Evolutionary conservation across 2,113 vertebrate genomes (phyloP).

Genomic region (Corapipo altera): DNA sequence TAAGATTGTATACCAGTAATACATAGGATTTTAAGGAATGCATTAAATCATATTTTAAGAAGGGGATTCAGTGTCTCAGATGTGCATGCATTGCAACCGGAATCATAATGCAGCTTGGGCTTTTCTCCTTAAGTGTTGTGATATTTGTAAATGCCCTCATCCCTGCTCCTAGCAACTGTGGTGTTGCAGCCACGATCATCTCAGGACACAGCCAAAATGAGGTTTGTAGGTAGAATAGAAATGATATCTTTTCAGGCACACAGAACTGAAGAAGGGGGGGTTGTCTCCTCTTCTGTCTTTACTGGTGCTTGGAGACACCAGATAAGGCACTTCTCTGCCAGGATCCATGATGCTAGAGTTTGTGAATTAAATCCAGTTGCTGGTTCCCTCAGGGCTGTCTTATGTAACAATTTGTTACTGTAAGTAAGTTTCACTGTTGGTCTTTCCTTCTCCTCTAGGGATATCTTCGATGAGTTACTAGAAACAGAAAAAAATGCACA

Average conservation of each 20-base stretch:
- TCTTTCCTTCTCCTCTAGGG: constrained; percentile 74
- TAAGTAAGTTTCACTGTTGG: background rate
- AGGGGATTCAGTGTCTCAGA: background rate
- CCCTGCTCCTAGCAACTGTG: background rate
- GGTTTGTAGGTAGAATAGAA: background rate
- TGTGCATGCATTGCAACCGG: background rate
- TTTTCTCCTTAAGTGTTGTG: background rate
- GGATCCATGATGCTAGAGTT: background rate
- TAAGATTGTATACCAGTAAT: background rate
- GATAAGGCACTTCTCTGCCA: background rate
- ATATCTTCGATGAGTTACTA: constrained; percentile 92
- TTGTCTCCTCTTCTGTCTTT: background rate
- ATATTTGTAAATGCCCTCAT: background rate
- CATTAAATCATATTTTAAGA: background rate
- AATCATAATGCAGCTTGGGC: background rate
- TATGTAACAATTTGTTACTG: background rate
- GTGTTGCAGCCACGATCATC: background rate
- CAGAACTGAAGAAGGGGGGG: background rate
- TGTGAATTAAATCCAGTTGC: background rate
- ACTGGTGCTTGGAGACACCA: background rate
- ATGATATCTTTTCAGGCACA: background rate
- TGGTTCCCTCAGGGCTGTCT: background rate
- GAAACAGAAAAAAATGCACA: constrained; percentile 86
- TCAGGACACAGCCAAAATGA: background rate
- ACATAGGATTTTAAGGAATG: background rate